Evolutionary conservation across 2,888 invertebrate species (phyloP), one percentile per base, ranked within the genome.

Genomic region (Sceliomorpha sp.): DNA sequence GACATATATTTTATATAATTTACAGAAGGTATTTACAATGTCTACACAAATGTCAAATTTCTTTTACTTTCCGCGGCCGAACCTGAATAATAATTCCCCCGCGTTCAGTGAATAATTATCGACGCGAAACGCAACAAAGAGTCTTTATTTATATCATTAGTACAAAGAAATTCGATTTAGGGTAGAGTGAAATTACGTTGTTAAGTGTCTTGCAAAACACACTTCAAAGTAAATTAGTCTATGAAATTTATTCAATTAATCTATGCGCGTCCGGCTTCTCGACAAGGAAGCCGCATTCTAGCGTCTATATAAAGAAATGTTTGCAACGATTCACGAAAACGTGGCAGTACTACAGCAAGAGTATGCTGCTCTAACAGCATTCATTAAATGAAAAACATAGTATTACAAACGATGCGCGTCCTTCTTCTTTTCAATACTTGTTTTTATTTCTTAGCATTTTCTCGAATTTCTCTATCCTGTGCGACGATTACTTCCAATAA

Each of bases 111-210:
- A 64, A 44, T 42, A 48, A 29, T 47, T 68, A 32, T 36, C 13
- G 12, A 5, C 12, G 1, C 39, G 12, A 24, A 58, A 10, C 34
- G 42, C 5, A 73, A 72, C 9, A 55, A 58, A 39, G 62, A 51
- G n/a, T 8, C 5, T 70, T 60, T 71, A 68, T 72, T 69, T 70
- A 74, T 76, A 72, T 75, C 73, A 77, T 75, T 74, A 60, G 29
- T 74, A 74, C 73, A 73, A 70, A 66, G 72, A 78, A 76, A 72
- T 70, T 68, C 36, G n/a, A 29, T 51, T 59, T 40, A 44, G 29
- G 20, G 5, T 8, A n/a, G 26, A 3, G 13, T 36, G 34, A 9
- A 32, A 5, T 20, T 44, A 12, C 29, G n/a, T 29, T 56, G 29
- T 45, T 29, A 26, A 37, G 13, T 56, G 20, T 31, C 9, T 39